Percentiles rank a stretch among this genome's conserved stretches.
Conservation (phyloP, 2,113 vertebrate species). For the Nansenia antarctica region DNA sequence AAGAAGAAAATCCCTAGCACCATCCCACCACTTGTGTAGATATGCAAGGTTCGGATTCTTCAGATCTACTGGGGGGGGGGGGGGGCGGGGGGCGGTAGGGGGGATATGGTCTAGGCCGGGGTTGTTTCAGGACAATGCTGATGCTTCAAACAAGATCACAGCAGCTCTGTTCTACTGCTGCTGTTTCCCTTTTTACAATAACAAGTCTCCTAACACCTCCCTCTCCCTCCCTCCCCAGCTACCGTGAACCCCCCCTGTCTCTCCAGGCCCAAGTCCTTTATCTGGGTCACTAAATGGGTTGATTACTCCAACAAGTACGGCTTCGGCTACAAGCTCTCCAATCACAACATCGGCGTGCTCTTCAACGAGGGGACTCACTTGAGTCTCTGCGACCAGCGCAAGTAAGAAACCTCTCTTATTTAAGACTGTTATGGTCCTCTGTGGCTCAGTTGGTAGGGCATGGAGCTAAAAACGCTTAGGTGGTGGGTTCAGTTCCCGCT, state of each 20-base stretch:
- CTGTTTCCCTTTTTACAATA: not conserved
- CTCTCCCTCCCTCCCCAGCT: slow-evolving; percentile 64
- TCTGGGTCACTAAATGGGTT: slow-evolving; percentile 99
- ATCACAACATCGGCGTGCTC: slow-evolving; percentile 90
- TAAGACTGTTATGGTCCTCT: too few relatives aligned
- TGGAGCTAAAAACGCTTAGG: too few relatives aligned
- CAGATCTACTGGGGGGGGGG: too few relatives aligned
- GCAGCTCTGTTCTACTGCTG: not conserved
- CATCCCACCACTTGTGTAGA: too few relatives aligned
- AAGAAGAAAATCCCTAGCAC: too few relatives aligned
- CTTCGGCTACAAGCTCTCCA: slow-evolving; percentile 96
- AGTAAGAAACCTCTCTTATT: slow-evolving; percentile 66
- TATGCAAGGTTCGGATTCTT: too few relatives aligned
- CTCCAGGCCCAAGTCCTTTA: slow-evolving; percentile 85
- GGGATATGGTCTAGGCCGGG: too few relatives aligned
- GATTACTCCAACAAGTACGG: slow-evolving; percentile 99
- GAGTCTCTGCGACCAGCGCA: slow-evolving; percentile 86
- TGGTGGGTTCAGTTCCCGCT: too few relatives aligned
- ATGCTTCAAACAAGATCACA: not conserved
- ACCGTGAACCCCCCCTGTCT: slow-evolving; percentile 87
- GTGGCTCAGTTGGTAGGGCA: too few relatives aligned
- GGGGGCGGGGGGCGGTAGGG: too few relatives aligned
- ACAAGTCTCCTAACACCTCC: not conserved
- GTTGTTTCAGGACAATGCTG: too few relatives aligned
- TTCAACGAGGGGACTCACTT: slow-evolving; percentile 97